Conservation (phyloP, 1,140 invertebrate genomes). For the Caerostris darwini region DNA sequence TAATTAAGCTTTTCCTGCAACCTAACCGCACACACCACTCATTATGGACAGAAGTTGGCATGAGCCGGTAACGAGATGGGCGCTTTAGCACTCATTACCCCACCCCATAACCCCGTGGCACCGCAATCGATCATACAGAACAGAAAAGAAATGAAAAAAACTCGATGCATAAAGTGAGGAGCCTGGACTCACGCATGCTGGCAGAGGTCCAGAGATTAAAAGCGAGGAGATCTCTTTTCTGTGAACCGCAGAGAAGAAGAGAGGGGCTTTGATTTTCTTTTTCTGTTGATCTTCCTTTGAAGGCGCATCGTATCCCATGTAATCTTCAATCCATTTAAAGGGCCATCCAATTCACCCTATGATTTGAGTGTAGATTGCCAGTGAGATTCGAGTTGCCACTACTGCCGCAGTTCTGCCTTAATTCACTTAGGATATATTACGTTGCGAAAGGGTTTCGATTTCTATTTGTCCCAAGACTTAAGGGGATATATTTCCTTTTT, state of each 20-base stretch:
- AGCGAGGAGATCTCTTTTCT: background rate
- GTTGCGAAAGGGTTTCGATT: background rate
- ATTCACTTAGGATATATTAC: background rate
- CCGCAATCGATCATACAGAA: background rate
- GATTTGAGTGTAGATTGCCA: conserved; percentile 11
- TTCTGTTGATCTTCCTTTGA: background rate
- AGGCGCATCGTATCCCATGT: background rate
- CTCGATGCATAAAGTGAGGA: background rate
- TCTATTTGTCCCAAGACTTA: too few relatives aligned
- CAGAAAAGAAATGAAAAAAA: background rate
- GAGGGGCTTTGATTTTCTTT: background rate
- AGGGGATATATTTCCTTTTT: too few relatives aligned
- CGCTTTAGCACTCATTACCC: background rate
- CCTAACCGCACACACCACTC: background rate
- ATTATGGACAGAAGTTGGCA: background rate
- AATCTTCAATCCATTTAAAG: conserved; percentile 28
- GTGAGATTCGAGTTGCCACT: background rate
- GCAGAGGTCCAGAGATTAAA: conserved; percentile 30
- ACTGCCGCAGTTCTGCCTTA: background rate
- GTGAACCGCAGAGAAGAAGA: background rate
- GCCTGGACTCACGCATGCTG: background rate
- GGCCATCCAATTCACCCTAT: conserved; percentile 31
- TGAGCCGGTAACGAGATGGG: background rate
- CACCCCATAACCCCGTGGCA: background rate
- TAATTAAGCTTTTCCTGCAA: background rate